phyloP scores from a whole-genome alignment of 2,113 vertebrate genomes.

The Rhabdomys dilectus region DNA sequence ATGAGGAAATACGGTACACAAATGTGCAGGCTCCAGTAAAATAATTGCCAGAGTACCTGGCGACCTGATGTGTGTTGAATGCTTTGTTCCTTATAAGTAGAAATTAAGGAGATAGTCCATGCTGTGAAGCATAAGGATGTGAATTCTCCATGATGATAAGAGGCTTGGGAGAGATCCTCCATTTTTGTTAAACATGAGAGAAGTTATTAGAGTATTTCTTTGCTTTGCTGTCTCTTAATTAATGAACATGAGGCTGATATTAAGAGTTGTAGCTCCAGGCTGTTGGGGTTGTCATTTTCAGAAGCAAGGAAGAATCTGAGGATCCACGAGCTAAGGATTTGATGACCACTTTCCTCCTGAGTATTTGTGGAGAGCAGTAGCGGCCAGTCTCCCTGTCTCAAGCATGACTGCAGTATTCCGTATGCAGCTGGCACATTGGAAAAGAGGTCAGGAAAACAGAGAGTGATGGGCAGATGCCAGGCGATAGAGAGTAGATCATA shows the following conservation, averaged over 20 bases:
- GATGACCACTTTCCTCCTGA: background rate
- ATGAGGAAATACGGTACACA: background rate
- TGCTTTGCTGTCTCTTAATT: background rate
- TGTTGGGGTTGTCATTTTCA: background rate
- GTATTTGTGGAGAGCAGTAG: background rate
- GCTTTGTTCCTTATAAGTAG: conserved; percentile 29
- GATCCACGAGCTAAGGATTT: background rate
- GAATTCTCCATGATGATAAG: background rate
- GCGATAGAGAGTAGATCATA: background rate
- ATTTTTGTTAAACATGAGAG: conserved; percentile 18
- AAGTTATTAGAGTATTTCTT: background rate
- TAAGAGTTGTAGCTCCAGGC: background rate
- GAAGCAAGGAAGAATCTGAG: background rate
- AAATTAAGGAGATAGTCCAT: conserved; percentile 1
- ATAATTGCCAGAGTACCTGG: background rate
- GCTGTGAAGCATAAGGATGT: conserved; percentile 3
- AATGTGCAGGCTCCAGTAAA: conserved; percentile 43
- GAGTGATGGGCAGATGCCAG: background rate
- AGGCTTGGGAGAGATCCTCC: background rate
- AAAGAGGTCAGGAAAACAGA: background rate
- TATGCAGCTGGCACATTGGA: background rate
- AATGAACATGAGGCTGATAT: background rate
- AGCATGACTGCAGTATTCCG: background rate
- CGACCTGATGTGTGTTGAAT: background rate
- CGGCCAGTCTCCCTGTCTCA: background rate